A percentile compares a stretch with the other conserved stretches of the same genome.
These are phyloP conservation scores for Monodelphis domestica DNA, from an alignment of 2,797 vertebrate genomes.

Conservation along the genomic window DNA sequence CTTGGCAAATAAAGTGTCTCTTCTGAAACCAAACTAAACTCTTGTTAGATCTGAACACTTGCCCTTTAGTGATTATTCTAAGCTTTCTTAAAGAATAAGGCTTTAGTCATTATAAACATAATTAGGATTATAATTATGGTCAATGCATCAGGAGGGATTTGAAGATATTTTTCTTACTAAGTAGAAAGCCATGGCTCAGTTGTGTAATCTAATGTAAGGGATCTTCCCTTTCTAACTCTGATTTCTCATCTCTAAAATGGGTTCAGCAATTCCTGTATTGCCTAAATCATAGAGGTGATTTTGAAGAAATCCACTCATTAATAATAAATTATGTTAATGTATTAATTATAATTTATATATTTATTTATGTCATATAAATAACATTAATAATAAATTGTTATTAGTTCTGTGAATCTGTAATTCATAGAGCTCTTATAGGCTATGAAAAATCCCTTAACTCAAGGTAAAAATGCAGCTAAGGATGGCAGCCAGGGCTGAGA, in stretches of 20 bases:
- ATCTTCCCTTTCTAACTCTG: neutral
- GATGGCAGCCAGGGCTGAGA: neutral
- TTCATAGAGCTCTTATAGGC: no score
- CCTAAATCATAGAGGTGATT: neutral
- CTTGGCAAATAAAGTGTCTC: constrained; percentile 68
- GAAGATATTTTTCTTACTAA: constrained; percentile 43
- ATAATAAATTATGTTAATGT: no score
- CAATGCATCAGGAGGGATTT: constrained; percentile 3
- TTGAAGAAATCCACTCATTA: neutral
- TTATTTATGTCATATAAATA: no score
- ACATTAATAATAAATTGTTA: neutral
- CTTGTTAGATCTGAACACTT: constrained; percentile 48
- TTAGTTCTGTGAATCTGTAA: no score
- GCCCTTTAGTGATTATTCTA: constrained; percentile 55
- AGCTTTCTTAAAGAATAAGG: constrained; percentile 34
- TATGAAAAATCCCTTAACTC: neutral
- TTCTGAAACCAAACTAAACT: constrained; percentile 58
- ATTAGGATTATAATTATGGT: constrained; percentile 26
- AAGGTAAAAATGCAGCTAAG: neutral
- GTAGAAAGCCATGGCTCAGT: neutral
- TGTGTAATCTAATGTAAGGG: neutral
- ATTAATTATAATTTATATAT: no score
- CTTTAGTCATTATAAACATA: constrained; percentile 44
- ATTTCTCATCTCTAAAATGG: neutral
- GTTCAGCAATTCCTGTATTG: neutral